These are phyloP conservation scores for Oscheius onirici DNA, from an alignment of 2,888 invertebrate genomes.

Conservation along the genomic window DNA sequence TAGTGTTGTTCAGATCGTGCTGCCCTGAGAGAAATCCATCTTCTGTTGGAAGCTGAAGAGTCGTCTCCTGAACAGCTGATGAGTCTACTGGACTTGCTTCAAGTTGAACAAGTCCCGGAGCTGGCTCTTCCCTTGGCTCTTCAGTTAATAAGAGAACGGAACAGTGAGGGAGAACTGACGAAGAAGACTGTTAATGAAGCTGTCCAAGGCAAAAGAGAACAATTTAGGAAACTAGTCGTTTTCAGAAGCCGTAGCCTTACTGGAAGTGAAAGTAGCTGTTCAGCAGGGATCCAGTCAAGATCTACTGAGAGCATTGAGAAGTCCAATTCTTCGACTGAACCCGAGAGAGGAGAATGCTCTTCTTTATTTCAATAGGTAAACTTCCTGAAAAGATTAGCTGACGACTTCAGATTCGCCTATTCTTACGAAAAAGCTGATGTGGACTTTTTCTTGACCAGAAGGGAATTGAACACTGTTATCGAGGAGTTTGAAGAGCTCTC, in stretches of 20 bases:
- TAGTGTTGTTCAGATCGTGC: slow-evolving; percentile 19
- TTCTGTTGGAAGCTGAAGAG: not conserved
- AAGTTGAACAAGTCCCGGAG: slow-evolving; percentile 27
- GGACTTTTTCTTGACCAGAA: slow-evolving; percentile 41
- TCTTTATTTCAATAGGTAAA: slow-evolving; percentile 54
- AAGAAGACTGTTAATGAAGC: slow-evolving; percentile 48
- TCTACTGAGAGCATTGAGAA: slow-evolving; percentile 47
- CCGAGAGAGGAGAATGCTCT: slow-evolving; percentile 44
- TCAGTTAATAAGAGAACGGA: not conserved
- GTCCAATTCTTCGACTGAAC: slow-evolving; percentile 46
- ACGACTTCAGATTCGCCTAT: slow-evolving; percentile 37
- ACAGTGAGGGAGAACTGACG: slow-evolving; percentile 33
- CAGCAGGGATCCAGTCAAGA: slow-evolving; percentile 59
- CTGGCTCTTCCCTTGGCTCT: slow-evolving; percentile 18
- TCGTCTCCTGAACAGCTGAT: slow-evolving; percentile 5
- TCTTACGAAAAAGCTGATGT: slow-evolving; percentile 38
- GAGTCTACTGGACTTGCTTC: slow-evolving; percentile 24
- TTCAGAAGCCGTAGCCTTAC: slow-evolving; percentile 53
- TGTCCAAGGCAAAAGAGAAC: slow-evolving; percentile 34
- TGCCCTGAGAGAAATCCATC: slow-evolving; percentile 18
- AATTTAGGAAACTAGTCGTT: not conserved
- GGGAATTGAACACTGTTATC: slow-evolving; percentile 43
- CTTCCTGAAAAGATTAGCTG: no score
- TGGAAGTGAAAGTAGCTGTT: slow-evolving; percentile 57
- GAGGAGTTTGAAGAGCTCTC: slow-evolving; percentile 45